Evolutionary conservation across 2,113 vertebrate species (phyloP), one percentile per base, ranked within the genome.

Genomic region (Pangasianodon hypophthalmus): DNA sequence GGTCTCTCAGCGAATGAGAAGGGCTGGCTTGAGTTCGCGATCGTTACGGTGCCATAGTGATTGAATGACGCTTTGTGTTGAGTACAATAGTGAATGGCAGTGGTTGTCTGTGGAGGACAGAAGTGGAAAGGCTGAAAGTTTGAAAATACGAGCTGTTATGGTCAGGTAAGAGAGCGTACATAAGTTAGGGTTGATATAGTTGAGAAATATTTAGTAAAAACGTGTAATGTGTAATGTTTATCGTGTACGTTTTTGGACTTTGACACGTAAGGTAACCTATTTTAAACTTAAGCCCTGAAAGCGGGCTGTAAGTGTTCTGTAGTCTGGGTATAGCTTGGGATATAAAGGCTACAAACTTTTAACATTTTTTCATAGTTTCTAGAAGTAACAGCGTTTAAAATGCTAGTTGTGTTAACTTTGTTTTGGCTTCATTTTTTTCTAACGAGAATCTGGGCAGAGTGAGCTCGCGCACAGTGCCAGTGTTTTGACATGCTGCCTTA

Each of bases 41-140:
- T 94, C 94, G 95, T 95, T 95, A 94, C 90, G 94, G 93, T 95
- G 95, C 94, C 95, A 96, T 96, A 94, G 96, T 91, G 94, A 96
- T 96, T 95, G 94, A 96, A 96, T 95, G 94, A 95, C 95, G 95
- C 96, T 95, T 95, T 95, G 95, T 95, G 90, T 88, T 88, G 64
- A 18, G 84, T 89, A 92, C 89, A 91, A 92, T 92, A 93, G 90
- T 90, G 90, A 93, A 92, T 89, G 67, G 90, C 83, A 87, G 87
- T 85, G 89, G 88, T 92, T 88, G 87, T 87, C 16, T 50, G 64
- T 26, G 48, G 44, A 37, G 52, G 71, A 64, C 73, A 10, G 37
- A 77, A 77, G 69, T 75, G 79, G 73, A 90, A 58, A 52, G 37
- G 11, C n/a, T 18, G 29, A 54, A 62, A 84, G n/a, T 81, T 71